Base-by-base conservation (phyloP, 2,888 invertebrate genomes). In the Drosophila histrio region DNA sequence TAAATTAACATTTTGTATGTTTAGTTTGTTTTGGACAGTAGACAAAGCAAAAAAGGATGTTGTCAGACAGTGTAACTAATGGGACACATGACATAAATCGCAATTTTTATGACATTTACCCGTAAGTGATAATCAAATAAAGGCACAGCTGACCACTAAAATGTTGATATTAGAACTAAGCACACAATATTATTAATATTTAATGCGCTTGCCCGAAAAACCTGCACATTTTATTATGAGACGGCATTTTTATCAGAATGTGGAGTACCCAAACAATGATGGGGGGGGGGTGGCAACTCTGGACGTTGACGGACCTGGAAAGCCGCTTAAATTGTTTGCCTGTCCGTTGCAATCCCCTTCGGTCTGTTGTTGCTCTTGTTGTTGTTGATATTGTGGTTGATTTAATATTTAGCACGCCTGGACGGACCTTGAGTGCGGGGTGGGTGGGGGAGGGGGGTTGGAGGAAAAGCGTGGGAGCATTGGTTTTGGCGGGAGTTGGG, bases 371-470 rank as follows among this genome's bases (percentile, higher is more conserved):
- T 43, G 39, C 21, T 7, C 13, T 9, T 30, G 22, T 43, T 50
- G 7, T 6, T 46, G 17, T 38, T 72, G 50, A 50, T 73, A 53
- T 61, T 72, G 61, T 71, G 78, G 64, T 66, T 86, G 87, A 87
- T 87, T 83, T 83, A 87, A 83, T 83, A 83, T 83, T 83, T 83
- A 83, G 87, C 82, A 87, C 82, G 85, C 82, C 72, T 68, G 82
- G 72, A 59, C 85, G 63, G 70, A 22, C 41, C 62, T 62, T 34
- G 4, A 24, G 47, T 30, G 26, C n/a, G 2, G 30, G 8, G 19
- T n/a, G n/a, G 24, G 21, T 3, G 1, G 19, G 49, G 30, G 26
- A n/a, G 7, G n/a, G 34, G n/a, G 15, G 22, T 41, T 6, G 21
- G 13, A n/a, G n/a, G n/a, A n/a, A n/a, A 1, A 11, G 17, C 0